A percentile compares a stretch with the other conserved stretches of the same genome.
These are phyloP conservation scores for Smutsia gigantea DNA, from an alignment of 2,797 vertebrate species.

Conservation along the genomic window DNA sequence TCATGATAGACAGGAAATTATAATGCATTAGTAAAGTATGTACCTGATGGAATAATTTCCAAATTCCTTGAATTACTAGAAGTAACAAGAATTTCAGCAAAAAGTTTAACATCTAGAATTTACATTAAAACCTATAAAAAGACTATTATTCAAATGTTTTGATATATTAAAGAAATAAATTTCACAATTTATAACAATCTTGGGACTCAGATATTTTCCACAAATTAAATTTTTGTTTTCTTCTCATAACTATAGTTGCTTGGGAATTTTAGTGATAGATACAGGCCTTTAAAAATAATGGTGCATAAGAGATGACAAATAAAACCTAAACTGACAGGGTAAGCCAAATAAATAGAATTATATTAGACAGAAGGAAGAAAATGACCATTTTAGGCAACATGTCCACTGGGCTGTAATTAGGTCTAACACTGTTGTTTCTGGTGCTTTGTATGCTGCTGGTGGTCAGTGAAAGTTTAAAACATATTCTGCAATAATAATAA, in stretches of 20 bases:
- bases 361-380: slow-evolving; percentile 56
- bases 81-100: slow-evolving; percentile 8
- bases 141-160: background rate
- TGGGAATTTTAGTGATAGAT: slow-evolving; percentile 34
- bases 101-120: background rate
- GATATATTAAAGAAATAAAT: slow-evolving; percentile 44
- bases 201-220: slow-evolving; percentile 16
- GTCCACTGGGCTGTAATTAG: slow-evolving; percentile 37
- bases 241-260: slow-evolving; percentile 13
- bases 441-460: slow-evolving; percentile 10
- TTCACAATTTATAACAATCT: slow-evolving; percentile 34
- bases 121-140: slow-evolving; percentile 22
- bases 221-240: slow-evolving; percentile 57
- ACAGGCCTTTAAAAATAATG: slow-evolving; percentile 40
- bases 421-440: slow-evolving; percentile 28
- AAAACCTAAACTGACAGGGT: slow-evolving; percentile 48
- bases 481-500: slow-evolving; percentile 49
- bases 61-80: background rate
- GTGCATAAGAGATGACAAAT: slow-evolving; percentile 49
- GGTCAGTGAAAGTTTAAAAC: slow-evolving; percentile 56
- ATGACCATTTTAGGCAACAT: slow-evolving; percentile 52
- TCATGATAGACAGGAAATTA: background rate
- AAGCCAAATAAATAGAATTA: slow-evolving; percentile 56
- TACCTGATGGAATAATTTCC: background rate
- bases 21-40: background rate